Conservation (phyloP, 2,888 invertebrate genomes). For the Polydrusus cervinus region DNA sequence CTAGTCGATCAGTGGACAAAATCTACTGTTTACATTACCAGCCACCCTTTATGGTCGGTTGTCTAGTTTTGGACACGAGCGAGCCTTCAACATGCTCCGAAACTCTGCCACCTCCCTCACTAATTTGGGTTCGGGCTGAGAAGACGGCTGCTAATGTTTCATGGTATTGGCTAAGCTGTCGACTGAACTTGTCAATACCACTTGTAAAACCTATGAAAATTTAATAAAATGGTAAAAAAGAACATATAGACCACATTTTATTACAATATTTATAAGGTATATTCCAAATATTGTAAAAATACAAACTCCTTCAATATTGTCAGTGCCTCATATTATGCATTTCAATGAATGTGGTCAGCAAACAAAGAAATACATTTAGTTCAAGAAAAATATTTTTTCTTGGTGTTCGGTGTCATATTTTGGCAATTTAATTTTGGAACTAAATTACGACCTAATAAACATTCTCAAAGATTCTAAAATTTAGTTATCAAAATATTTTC, state of each 20-base stretch:
- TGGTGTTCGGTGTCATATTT: background rate
- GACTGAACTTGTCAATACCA: slow-evolving; percentile 56
- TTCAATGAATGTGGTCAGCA: slow-evolving; percentile 32
- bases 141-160: slow-evolving; percentile 22
- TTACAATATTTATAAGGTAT: background rate
- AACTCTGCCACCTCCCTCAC: slow-evolving; percentile 28
- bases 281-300: background rate
- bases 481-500: no score
- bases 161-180: slow-evolving; percentile 54
- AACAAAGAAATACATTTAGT: background rate
- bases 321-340: slow-evolving; percentile 9
- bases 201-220: slow-evolving; percentile 51
- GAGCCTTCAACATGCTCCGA: slow-evolving; percentile 6
- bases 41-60: slow-evolving; percentile 5
- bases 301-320: background rate
- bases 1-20: background rate
- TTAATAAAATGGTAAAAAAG: slow-evolving; percentile 25
- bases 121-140: slow-evolving; percentile 11
- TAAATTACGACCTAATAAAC: no score
- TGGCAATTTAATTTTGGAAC: background rate
- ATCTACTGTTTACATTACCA: slow-evolving; percentile 25
- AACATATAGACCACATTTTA: background rate
- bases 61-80: slow-evolving; percentile 5
- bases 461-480: no score
- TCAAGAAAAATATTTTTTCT: slow-evolving; percentile 21